A percentile compares a stretch with the other conserved stretches of the same genome.
These are phyloP conservation scores for Phylloscopus collybita DNA, from an alignment of 2,797 vertebrate genomes.

Conservation along the genomic window DNA sequence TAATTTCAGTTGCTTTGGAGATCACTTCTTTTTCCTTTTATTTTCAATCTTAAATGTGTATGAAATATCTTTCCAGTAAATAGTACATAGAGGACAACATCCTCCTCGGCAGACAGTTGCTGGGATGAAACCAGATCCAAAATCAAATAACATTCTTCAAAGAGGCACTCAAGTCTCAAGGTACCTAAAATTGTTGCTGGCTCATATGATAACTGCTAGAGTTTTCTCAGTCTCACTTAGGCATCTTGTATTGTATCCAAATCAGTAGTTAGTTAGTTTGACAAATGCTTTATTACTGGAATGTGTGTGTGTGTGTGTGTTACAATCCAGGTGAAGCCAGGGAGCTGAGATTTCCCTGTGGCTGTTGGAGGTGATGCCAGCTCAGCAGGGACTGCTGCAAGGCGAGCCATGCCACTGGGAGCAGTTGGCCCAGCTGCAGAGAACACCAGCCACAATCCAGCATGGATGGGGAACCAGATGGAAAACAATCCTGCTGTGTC, in stretches of 20 bases:
- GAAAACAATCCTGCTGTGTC: background rate
- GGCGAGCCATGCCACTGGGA: rapidly evolving
- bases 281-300: background rate
- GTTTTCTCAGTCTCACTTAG: background rate
- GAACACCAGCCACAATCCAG: background rate
- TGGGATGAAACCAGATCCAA: slow-evolving; percentile 3
- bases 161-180: background rate
- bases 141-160: background rate
- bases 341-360: background rate
- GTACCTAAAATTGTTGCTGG: background rate
- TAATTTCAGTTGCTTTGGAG: slow-evolving; percentile 48
- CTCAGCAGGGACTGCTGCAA: background rate
- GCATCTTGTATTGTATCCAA: background rate
- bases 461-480: rapidly evolving
- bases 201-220: background rate
- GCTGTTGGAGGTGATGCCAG: background rate
- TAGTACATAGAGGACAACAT: background rate
- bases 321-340: background rate
- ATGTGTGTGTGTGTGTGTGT: background rate
- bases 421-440: background rate
- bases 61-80: slow-evolving; percentile 2
- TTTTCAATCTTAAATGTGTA: background rate
- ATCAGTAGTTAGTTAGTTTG: background rate
- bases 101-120: background rate
- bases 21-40: background rate